Evolutionary conservation across 2,113 vertebrate species (phyloP).

Genomic region (Psittacula cyanocephala): DNA sequence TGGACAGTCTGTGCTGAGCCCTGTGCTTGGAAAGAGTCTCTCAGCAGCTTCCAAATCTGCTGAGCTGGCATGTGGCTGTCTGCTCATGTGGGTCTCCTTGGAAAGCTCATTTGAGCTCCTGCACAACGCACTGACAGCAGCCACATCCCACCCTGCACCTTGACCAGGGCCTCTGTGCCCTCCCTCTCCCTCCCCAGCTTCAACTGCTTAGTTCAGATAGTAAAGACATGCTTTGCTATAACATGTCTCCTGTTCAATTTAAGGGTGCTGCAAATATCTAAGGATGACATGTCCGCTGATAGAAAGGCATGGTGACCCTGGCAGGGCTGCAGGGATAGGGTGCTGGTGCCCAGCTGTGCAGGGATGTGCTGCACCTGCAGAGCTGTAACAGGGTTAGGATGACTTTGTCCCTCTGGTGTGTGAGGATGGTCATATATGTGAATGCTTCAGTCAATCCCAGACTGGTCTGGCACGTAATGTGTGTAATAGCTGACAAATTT

Average conservation of each 20-base stretch:
- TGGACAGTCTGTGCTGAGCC: not conserved
- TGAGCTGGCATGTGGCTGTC: not conserved
- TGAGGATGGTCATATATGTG: fast-evolving
- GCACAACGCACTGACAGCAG: fast-evolving
- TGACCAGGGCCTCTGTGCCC: not conserved
- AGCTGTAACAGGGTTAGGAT: fast-evolving
- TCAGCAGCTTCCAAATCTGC: not conserved
- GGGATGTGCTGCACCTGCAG: not conserved
- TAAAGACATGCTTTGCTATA: fast-evolving
- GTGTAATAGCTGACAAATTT: not conserved
- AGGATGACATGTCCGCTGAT: fast-evolving
- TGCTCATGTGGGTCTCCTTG: not conserved
- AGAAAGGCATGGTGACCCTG: fast-evolving
- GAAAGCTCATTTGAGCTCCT: not conserved
- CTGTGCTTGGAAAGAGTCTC: not conserved
- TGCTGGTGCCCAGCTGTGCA: not conserved
- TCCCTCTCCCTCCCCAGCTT: not conserved
- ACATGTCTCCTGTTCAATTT: fast-evolving
- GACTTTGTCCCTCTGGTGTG: not conserved
- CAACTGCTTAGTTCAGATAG: fast-evolving
- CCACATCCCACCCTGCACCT: not conserved
- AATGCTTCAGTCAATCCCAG: not conserved
- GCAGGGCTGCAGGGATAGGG: fast-evolving
- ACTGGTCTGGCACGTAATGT: fast-evolving
- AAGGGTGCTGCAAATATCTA: not conserved